Evolutionary conservation across 2,888 invertebrate species (phyloP).

Genomic region (Torymus texanus): DNA sequence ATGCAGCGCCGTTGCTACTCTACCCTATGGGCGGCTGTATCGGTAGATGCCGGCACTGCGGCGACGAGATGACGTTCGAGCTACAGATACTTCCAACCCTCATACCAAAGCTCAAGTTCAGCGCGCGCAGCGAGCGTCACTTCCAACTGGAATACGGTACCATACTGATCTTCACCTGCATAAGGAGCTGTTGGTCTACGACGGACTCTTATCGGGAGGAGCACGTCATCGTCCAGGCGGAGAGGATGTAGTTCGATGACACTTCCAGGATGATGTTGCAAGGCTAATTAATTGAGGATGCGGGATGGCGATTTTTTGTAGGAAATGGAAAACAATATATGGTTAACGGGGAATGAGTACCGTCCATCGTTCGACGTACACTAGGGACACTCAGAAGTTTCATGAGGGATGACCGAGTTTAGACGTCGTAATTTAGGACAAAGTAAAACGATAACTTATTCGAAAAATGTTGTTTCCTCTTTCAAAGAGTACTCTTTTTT

Average conservation of each 20-base stretch:
- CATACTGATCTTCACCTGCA: slow-evolving; percentile 89
- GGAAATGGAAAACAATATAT: slow-evolving; percentile 28
- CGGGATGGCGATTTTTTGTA: slow-evolving; percentile 42
- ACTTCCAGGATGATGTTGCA: slow-evolving; percentile 33
- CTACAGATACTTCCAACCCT: slow-evolving; percentile 89
- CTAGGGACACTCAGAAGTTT: slow-evolving; percentile 47
- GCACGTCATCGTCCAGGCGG: slow-evolving; percentile 85
- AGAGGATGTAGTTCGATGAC: slow-evolving; percentile 74
- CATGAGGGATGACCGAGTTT: neutral
- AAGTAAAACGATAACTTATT: neutral
- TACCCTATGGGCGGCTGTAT: slow-evolving; percentile 79
- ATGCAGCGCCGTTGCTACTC: slow-evolving; percentile 81
- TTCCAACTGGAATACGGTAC: slow-evolving; percentile 86
- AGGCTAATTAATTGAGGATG: slow-evolving; percentile 7
- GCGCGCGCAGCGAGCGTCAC: slow-evolving; percentile 76
- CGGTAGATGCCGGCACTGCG: slow-evolving; percentile 82
- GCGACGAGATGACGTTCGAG: slow-evolving; percentile 85
- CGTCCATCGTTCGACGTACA: slow-evolving; percentile 64
- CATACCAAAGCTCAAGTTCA: slow-evolving; percentile 82
- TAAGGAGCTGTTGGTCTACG: slow-evolving; percentile 88
- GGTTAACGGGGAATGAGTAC: slow-evolving; percentile 56
- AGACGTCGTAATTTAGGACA: slow-evolving; percentile 7
- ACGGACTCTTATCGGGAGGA: slow-evolving; percentile 83
- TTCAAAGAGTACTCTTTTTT: neutral
- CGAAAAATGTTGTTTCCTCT: slow-evolving; percentile 27